A percentile compares a stretch with the other conserved stretches of the same genome.
phyloP scores from a whole-genome alignment of 64 coral and sea anemone genomes.

The Hydrozoanthus tunicans region DNA sequence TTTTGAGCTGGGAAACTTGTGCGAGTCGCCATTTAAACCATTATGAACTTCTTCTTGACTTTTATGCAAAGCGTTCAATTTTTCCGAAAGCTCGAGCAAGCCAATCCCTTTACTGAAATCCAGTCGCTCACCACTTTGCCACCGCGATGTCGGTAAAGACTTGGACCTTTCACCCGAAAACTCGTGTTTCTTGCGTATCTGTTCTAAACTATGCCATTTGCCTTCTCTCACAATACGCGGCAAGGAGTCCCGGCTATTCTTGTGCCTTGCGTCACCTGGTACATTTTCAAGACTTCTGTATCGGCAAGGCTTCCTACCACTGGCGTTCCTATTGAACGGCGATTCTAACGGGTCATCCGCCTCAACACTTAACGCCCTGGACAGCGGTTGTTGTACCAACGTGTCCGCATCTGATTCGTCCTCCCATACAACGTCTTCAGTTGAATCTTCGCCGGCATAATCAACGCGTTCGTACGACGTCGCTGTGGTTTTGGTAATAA shows the following conservation, averaged over 20 bases:
- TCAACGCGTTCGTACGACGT: conserved; percentile 74
- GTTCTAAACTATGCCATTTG: conserved; percentile 92
- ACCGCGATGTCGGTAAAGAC: conserved; percentile 70
- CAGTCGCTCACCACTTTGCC: conserved; percentile 72
- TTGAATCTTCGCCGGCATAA: conserved; percentile 53
- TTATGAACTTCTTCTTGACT: conserved; percentile 56
- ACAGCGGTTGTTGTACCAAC: conserved; percentile 29
- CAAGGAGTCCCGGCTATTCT: conserved; percentile 44
- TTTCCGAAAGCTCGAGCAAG: conserved; percentile 80
- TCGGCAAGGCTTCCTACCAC: conserved; percentile 68
- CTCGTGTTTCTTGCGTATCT: conserved; percentile 68
- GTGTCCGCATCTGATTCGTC: conserved; percentile 73
- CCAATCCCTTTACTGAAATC: conserved; percentile 74
- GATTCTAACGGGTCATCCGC: conserved; percentile 15
- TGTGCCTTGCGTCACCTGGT: conserved; percentile 4
- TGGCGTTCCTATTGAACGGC: conserved; percentile 77
- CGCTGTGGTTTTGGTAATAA: conserved; percentile 58
- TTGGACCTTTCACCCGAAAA: conserved; percentile 76
- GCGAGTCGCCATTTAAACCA: conserved; percentile 16
- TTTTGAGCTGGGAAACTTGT: not conserved
- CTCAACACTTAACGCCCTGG: conserved; percentile 40
- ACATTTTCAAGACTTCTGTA: conserved; percentile 82
- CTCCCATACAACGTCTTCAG: conserved; percentile 88
- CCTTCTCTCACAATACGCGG: conserved; percentile 71
- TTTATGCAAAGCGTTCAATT: conserved; percentile 69